These are phyloP conservation scores for Macaria notata DNA, from an alignment of 2,888 invertebrate species.

Conservation along the genomic window DNA sequence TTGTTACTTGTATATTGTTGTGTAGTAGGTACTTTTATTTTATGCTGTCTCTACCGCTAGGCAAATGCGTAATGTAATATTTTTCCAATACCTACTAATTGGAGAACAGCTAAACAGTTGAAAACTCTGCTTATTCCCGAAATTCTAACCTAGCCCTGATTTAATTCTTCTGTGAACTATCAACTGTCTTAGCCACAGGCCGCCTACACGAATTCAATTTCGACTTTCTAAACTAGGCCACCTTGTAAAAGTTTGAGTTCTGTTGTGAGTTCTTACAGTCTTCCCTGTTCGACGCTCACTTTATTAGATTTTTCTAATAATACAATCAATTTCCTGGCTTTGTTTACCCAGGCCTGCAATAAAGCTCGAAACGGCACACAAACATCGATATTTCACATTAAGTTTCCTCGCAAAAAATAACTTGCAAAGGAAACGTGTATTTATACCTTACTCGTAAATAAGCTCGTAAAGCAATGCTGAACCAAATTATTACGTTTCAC, in stretches of 20 bases:
- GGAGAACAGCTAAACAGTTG: too few relatives aligned
- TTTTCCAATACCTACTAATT: too few relatives aligned
- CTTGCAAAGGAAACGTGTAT: constrained; percentile 55
- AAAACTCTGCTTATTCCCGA: too few relatives aligned
- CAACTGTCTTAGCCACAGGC: too few relatives aligned
- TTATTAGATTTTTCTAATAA: constrained; percentile 35
- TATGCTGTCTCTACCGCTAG: too few relatives aligned
- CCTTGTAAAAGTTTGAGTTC: too few relatives aligned
- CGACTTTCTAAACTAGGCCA: constrained; percentile 3
- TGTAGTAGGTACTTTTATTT: too few relatives aligned
- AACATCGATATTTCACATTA: constrained; percentile 61
- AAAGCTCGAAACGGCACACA: constrained; percentile 55
- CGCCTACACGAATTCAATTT: not conserved
- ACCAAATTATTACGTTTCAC: constrained; percentile 66
- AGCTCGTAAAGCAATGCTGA: constrained; percentile 61
- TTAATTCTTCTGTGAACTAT: too few relatives aligned
- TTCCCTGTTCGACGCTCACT: constrained; percentile 22
- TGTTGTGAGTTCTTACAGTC: not conserved
- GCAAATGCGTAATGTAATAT: too few relatives aligned
- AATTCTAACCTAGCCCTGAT: too few relatives aligned
- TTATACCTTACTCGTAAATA: constrained; percentile 60
- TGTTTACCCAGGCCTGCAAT: constrained; percentile 58
- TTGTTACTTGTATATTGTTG: too few relatives aligned
- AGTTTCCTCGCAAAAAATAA: constrained; percentile 60
- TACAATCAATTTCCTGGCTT: constrained; percentile 48